These are phyloP conservation scores for Drosophila biarmipes DNA, from an alignment of 1,140 invertebrate genomes.

Conservation along the genomic window DNA sequence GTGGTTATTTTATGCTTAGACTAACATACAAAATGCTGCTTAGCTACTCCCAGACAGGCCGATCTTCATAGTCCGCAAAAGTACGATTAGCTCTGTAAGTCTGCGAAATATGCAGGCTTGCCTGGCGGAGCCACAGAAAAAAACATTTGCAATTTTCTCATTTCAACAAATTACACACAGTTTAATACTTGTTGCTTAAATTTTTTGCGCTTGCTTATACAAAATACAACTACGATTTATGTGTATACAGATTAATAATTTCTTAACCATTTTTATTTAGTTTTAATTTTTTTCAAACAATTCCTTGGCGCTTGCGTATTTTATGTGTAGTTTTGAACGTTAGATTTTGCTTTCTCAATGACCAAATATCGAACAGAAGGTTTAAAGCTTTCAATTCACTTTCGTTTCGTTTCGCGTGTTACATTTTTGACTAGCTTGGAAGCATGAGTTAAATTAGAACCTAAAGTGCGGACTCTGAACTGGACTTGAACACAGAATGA, in stretches of 20 bases:
- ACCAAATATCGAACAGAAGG: slow-evolving; percentile 48
- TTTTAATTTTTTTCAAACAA: slow-evolving; percentile 66
- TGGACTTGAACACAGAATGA: slow-evolving; percentile 34
- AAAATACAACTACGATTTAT: slow-evolving; percentile 55
- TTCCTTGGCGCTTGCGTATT: slow-evolving; percentile 81
- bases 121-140: slow-evolving; percentile 24
- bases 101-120: slow-evolving; percentile 2
- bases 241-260: slow-evolving; percentile 57
- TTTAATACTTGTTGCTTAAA: slow-evolving; percentile 56
- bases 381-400: slow-evolving; percentile 62
- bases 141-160: slow-evolving; percentile 31
- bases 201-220: slow-evolving; percentile 46
- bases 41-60: slow-evolving; percentile 24
- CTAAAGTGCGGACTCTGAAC: slow-evolving; percentile 38
- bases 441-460: slow-evolving; percentile 56
- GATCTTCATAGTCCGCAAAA: slow-evolving; percentile 13
- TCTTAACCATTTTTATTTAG: slow-evolving; percentile 43
- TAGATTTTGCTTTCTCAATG: slow-evolving; percentile 57
- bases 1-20: slow-evolving; percentile 35
- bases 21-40: slow-evolving; percentile 51
- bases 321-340: slow-evolving; percentile 61
- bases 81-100: not conserved
- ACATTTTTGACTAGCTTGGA: slow-evolving; percentile 64
- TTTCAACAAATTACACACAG: slow-evolving; percentile 39
- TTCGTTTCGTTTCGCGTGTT: slow-evolving; percentile 33